Evolutionary conservation across 2,113 vertebrate genomes (phyloP).

Genomic region (Pterophyllum scalare): DNA sequence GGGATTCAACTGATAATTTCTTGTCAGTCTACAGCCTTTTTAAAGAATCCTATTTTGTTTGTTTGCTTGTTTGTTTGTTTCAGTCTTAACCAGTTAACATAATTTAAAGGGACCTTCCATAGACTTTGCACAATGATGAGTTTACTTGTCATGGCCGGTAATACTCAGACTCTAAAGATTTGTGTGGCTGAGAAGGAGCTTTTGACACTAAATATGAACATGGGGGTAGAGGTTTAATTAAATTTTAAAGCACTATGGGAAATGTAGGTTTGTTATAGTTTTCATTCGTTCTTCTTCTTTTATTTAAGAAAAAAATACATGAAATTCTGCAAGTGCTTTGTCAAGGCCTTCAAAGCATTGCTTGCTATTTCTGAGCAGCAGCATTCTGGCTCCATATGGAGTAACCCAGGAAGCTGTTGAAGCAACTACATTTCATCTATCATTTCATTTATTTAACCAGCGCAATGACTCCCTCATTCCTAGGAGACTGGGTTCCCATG

Average conservation of each 20-base stretch:
- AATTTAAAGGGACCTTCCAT: not conserved
- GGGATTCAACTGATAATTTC: not conserved
- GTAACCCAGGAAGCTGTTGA: constrained; percentile 14
- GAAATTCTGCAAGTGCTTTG: not conserved
- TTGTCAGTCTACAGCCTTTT: not conserved
- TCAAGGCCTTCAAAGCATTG: not conserved
- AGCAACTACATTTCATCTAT: constrained; percentile 35
- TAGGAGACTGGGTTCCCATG: constrained; percentile 58
- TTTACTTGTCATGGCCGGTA: not conserved
- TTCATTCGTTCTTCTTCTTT: not conserved
- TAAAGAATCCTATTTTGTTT: not conserved
- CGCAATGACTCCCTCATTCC: constrained; percentile 38
- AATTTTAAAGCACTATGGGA: not conserved
- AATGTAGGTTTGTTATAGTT: not conserved
- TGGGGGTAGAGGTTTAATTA: not conserved
- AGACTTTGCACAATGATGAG: not conserved
- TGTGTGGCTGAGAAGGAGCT: not conserved
- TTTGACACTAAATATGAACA: no score
- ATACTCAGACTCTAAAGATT: not conserved
- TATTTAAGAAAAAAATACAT: not conserved
- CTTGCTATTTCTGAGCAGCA: not conserved
- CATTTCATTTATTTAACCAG: constrained; percentile 34
- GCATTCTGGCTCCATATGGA: constrained; percentile 13
- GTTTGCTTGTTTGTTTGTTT: no score
- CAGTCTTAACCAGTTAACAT: no score